phyloP scores from a whole-genome alignment of 2,888 invertebrate species.

The Dioctria rufipes region DNA sequence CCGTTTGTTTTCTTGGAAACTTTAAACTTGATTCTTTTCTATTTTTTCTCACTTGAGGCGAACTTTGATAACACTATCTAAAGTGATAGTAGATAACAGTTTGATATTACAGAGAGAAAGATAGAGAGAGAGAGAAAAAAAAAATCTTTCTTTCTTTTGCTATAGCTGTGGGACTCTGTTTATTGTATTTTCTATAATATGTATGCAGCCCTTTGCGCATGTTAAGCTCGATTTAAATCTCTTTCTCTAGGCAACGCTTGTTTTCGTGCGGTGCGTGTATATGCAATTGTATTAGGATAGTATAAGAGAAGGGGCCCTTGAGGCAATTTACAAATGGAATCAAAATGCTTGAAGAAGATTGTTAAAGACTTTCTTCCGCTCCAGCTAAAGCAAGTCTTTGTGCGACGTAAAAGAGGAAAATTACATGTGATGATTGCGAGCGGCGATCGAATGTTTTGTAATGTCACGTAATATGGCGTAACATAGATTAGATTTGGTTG shows the following conservation, averaged over 20 bases:
- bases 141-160: conserved; percentile 7
- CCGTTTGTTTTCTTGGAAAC: conserved; percentile 4
- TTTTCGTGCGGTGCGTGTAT: no score
- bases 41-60: conserved; percentile 18
- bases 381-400: not conserved
- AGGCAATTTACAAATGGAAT: conserved; percentile 42
- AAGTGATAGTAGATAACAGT: conserved; percentile 22
- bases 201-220: not conserved
- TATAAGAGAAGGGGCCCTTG: conserved; percentile 6
- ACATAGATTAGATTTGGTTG: conserved; percentile 5
- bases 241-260: not conserved
- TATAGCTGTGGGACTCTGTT: conserved; percentile 14
- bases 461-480: conserved; percentile 15
- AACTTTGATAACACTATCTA: conserved; percentile 38
- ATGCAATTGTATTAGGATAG: not conserved
- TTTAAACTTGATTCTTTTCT: not conserved
- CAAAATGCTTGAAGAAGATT: conserved; percentile 12
- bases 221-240: not conserved
- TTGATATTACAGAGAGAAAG: not conserved
- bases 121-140: not conserved
- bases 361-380: conserved; percentile 49
- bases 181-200: not conserved
- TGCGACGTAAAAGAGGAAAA: not conserved
- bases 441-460: not conserved
- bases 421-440: conserved; percentile 12